phyloP scores from a whole-genome alignment of 2,113 vertebrate species.

The Sigmodon hispidus region DNA sequence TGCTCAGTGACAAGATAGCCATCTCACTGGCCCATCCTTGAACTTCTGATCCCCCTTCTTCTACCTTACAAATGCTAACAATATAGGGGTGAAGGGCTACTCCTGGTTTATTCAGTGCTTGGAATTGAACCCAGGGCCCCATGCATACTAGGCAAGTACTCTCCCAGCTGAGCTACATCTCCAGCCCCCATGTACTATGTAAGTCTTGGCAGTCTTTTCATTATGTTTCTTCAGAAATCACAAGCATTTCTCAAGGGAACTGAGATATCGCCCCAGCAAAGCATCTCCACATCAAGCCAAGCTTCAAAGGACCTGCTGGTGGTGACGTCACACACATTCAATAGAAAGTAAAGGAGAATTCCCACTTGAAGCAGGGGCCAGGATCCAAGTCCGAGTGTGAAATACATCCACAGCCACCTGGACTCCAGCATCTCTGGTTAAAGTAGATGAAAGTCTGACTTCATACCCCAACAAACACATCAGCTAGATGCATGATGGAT shows the following conservation, averaged over 20 bases:
- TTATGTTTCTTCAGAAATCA: too few relatives aligned
- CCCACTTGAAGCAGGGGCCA: neutral
- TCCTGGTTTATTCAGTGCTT: neutral
- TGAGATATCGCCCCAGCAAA: neutral
- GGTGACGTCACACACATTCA: constrained; percentile 10
- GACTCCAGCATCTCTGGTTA: neutral
- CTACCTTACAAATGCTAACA: too few relatives aligned
- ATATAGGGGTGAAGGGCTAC: neutral
- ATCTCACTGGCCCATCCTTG: neutral
- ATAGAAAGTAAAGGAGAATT: neutral
- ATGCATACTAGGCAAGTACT: neutral
- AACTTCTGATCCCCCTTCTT: neutral
- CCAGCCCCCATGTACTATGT: neutral
- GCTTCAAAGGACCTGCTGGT: constrained; percentile 5
- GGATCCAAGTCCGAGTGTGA: neutral
- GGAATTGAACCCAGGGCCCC: neutral
- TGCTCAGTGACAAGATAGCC: neutral
- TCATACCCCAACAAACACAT: neutral
- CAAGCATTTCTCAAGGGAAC: neutral
- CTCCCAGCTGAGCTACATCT: neutral
- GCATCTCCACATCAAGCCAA: neutral
- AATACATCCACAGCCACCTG: neutral
- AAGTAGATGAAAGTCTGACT: neutral
- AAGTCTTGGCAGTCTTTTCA: neutral
- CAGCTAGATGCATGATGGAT: neutral